These are phyloP conservation scores for Callipepla californica DNA, from an alignment of 2,113 vertebrate species.

Conservation along the genomic window DNA sequence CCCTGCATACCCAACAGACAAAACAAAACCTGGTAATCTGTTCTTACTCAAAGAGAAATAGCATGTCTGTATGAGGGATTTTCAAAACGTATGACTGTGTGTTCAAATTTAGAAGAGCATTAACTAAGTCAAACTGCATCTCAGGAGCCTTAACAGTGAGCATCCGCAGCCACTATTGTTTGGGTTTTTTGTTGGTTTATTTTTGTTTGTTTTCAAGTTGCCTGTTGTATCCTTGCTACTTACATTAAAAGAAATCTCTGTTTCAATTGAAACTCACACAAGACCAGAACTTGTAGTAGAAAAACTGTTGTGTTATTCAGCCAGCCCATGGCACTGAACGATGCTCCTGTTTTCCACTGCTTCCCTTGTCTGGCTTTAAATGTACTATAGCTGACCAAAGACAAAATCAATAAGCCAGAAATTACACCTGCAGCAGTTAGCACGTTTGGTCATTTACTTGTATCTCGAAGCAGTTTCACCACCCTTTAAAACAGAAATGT, in stretches of 20 bases:
- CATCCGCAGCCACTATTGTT: neutral
- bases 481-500: neutral
- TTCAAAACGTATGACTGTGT: neutral
- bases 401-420: constrained; percentile 19
- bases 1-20: neutral
- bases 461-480: neutral
- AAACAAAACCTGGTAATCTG: neutral
- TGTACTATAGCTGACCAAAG: neutral
- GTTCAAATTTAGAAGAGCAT: constrained; percentile 15
- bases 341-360: neutral
- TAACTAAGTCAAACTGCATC: neutral
- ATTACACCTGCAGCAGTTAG: neutral
- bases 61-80: neutral
- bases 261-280: neutral
- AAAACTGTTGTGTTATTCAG: neutral
- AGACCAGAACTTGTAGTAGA: neutral
- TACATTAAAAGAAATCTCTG: neutral
- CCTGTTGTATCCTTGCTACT: neutral
- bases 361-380: neutral
- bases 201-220: neutral
- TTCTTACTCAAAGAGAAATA: neutral
- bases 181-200: too few relatives aligned
- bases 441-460: neutral
- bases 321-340: neutral
- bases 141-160: neutral